Conservation (phyloP, 2,797 vertebrate species). For the Bucorvus abyssinicus region DNA sequence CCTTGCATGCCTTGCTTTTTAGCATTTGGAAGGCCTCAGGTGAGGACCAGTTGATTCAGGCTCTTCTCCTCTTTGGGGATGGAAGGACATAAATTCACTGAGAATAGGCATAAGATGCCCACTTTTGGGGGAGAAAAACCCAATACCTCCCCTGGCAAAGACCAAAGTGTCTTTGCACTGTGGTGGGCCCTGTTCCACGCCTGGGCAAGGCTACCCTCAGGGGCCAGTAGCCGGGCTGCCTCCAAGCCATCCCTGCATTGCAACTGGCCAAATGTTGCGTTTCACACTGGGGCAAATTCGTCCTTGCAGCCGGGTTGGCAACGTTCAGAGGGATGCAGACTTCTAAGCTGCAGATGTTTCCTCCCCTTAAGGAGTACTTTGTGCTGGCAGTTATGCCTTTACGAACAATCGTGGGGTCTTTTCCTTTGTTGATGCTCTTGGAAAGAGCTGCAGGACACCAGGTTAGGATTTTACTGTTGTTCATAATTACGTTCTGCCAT, state of each 20-base stretch:
- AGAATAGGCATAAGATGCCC: not conserved
- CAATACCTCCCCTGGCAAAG: not conserved
- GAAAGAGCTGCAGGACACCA: not conserved
- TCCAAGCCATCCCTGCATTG: accelerated
- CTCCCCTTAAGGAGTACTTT: not conserved
- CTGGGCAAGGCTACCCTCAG: not conserved
- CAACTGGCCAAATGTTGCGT: accelerated
- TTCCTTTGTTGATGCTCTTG: not conserved
- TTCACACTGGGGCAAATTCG: not conserved
- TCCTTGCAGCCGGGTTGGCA: not conserved
- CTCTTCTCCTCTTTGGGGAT: not conserved
- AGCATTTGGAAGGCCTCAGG: not conserved
- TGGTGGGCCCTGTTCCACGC: not conserved
- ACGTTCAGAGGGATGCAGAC: not conserved
- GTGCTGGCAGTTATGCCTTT: not conserved
- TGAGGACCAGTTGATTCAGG: not conserved
- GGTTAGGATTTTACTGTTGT: accelerated
- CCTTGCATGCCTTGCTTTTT: not conserved
- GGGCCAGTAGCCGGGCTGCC: not conserved
- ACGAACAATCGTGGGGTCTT: not conserved
- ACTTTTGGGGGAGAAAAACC: not conserved
- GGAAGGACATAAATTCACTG: not conserved
- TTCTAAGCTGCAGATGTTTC: not conserved
- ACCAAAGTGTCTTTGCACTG: not conserved
- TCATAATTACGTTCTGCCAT: accelerated